Evolutionary conservation across 2,113 vertebrate genomes (phyloP).

Genomic region (Psephotus haematonotus): DNA sequence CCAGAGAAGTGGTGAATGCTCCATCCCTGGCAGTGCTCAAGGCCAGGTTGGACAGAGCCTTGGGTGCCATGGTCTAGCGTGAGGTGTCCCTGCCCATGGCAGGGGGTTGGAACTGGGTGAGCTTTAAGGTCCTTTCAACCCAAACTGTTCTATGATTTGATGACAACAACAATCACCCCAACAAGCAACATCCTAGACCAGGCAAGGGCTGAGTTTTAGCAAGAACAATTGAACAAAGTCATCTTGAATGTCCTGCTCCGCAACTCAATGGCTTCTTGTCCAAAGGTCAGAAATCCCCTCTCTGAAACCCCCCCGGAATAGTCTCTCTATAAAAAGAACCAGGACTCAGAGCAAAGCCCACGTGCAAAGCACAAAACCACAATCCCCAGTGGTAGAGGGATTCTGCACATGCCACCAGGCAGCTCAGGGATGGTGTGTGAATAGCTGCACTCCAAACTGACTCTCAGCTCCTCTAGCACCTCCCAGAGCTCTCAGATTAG

Average conservation of each 20-base stretch:
- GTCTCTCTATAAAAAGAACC: slow-evolving; percentile 35
- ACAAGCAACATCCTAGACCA: too few species aligned
- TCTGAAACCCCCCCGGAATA: background rate
- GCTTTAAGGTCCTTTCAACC: background rate
- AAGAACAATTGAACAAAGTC: too few species aligned
- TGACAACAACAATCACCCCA: too few species aligned
- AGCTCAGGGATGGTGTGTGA: background rate
- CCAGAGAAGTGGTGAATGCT: too few species aligned
- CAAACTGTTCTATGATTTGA: background rate
- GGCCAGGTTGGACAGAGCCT: too few species aligned
- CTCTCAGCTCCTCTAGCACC: background rate
- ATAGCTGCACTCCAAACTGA: background rate
- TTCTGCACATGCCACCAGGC: background rate
- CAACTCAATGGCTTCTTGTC: background rate
- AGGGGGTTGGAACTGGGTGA: too few species aligned
- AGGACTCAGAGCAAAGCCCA: background rate
- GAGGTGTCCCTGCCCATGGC: too few species aligned
- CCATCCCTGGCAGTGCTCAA: too few species aligned
- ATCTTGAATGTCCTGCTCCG: background rate
- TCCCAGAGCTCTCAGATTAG: background rate
- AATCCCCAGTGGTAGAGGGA: background rate
- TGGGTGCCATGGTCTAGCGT: too few species aligned
- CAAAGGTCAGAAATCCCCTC: slow-evolving; percentile 46
- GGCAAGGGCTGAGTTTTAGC: too few species aligned
- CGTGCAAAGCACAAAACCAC: background rate